Percentiles rank a stretch among this genome's conserved stretches.
phyloP scores from a whole-genome alignment of 2,113 vertebrate genomes.

The Charina bottae region DNA sequence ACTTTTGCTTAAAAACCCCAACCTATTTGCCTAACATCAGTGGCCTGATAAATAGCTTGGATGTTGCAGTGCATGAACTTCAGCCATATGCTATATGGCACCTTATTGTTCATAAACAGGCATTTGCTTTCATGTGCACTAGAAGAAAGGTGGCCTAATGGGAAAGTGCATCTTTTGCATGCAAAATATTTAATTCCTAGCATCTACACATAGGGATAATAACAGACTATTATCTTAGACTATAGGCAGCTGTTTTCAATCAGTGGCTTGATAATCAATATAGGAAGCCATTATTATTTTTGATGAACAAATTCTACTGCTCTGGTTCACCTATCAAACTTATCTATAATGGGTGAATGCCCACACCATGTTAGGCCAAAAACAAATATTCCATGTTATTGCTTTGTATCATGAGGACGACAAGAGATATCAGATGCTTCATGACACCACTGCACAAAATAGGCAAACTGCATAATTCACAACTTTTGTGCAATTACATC shows the following conservation, averaged over 20 bases:
- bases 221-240: not conserved
- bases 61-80: not conserved
- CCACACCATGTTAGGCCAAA: too few species aligned
- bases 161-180: not conserved
- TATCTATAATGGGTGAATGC: too few species aligned
- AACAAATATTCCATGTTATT: too few species aligned
- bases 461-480: too few species aligned
- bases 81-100: not conserved
- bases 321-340: too few species aligned
- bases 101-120: not conserved
- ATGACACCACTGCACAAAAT: too few species aligned
- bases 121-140: not conserved
- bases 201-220: not conserved
- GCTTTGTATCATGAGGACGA: too few species aligned
- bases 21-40: not conserved
- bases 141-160: not conserved
- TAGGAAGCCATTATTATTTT: too few species aligned
- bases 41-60: not conserved
- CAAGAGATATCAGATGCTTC: too few species aligned
- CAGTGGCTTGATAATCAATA: too few species aligned
- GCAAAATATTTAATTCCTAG: not conserved
- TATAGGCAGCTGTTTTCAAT: not conserved
- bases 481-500: too few species aligned
- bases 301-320: too few species aligned
- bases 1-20: not conserved